phyloP scores from a whole-genome alignment of 1,140 invertebrate genomes.

The Gyrodactylus bullatarudis region DNA sequence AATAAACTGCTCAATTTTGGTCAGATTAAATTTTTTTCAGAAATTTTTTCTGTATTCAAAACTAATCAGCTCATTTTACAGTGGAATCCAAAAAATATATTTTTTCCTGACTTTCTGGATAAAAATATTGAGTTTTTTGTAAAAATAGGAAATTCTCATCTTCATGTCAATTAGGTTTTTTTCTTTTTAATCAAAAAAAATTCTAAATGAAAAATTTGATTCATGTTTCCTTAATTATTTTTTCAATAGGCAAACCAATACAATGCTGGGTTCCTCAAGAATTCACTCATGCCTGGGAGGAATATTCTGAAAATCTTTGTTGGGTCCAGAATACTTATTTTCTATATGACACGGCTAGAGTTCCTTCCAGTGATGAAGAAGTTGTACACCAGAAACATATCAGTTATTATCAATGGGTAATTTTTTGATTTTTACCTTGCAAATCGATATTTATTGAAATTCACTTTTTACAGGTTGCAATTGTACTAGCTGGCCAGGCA shows the following conservation, averaged over 20 bases:
- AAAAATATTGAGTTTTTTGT: no score
- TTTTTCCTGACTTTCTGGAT: no score
- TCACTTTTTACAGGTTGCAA: background rate
- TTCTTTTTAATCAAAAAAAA: background rate
- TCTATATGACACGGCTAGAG: background rate
- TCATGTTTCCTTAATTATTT: background rate
- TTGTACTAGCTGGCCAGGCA: conserved; percentile 6
- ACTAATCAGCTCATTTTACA: no score
- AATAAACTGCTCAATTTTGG: no score
- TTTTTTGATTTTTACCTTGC: background rate
- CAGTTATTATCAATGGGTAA: conserved; percentile 7
- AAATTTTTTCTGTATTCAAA: no score
- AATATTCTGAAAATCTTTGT: conserved; percentile 9
- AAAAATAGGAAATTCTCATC: no score
- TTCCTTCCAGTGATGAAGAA: conserved; percentile 4
- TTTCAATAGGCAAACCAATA: conserved; percentile 10
- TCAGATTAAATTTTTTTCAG: no score
- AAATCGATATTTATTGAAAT: background rate
- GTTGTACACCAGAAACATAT: background rate
- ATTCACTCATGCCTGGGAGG: conserved; percentile 10
- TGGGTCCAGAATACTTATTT: conserved; percentile 8
- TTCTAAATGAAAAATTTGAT: background rate
- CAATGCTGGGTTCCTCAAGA: conserved; percentile 11
- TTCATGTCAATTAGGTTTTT: no score
- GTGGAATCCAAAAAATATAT: no score